Conservation (phyloP, 92 coral and sea anemone species). For the Epizoanthus rinbou region DNA sequence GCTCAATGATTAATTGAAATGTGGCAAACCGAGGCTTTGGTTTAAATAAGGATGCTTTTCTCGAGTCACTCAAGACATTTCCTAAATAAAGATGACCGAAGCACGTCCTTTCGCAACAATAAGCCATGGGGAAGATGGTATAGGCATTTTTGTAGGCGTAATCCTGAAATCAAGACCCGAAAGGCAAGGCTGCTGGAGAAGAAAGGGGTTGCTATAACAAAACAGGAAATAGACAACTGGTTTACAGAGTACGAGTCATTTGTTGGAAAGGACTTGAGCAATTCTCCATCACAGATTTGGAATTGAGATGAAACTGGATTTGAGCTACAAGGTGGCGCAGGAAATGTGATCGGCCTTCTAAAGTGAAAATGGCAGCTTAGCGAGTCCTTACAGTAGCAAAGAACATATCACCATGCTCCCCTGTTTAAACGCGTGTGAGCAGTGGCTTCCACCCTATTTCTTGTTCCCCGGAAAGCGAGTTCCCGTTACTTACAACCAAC, state of each 20-base stretch:
- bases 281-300: slow-evolving; percentile 57
- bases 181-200: slow-evolving; percentile 51
- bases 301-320: slow-evolving; percentile 66
- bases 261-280: slow-evolving; percentile 31
- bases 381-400: slow-evolving; percentile 45
- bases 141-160: slow-evolving; percentile 47
- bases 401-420: slow-evolving; percentile 56
- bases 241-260: slow-evolving; percentile 42
- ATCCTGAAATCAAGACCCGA: slow-evolving; percentile 58
- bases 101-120: slow-evolving; percentile 49
- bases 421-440: slow-evolving; percentile 60
- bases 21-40: slow-evolving; percentile 51
- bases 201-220: slow-evolving; percentile 44
- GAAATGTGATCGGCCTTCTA: slow-evolving; percentile 52
- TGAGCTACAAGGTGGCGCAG: slow-evolving; percentile 62
- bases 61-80: slow-evolving; percentile 47
- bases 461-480: slow-evolving; percentile 54
- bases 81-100: slow-evolving; percentile 52
- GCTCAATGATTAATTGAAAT: slow-evolving; percentile 48
- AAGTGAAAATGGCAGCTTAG: slow-evolving; percentile 53
- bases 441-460: slow-evolving; percentile 60
- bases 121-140: slow-evolving; percentile 42
- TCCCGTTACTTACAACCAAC: slow-evolving; percentile 50
- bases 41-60: slow-evolving; percentile 41
- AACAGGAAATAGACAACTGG: slow-evolving; percentile 50